These are phyloP conservation scores for Stomatorhinus ivindoensis DNA, from an alignment of 2,113 vertebrate species.

Conservation along the genomic window DNA sequence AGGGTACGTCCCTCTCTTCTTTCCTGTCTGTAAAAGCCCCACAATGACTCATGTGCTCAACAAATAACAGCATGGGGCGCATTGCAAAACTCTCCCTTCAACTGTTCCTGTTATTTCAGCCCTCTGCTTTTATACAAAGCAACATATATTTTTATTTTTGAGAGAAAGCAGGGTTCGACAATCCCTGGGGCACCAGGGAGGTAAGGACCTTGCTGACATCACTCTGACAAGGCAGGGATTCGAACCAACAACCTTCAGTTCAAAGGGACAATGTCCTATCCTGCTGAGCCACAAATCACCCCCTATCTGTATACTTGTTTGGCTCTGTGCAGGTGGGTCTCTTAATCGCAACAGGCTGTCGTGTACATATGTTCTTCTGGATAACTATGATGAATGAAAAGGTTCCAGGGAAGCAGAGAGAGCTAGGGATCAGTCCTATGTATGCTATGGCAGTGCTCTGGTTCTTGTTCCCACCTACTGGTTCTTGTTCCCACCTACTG, in stretches of 20 bases:
- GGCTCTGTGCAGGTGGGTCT: background rate
- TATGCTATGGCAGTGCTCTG: too few species aligned
- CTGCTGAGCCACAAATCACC: background rate
- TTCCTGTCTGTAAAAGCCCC: constrained; percentile 3
- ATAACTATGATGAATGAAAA: background rate
- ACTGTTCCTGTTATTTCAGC: background rate
- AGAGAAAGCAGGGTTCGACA: background rate
- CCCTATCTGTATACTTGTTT: background rate
- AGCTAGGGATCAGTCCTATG: background rate
- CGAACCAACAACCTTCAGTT: background rate
- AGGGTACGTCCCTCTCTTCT: background rate
- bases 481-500: too few species aligned
- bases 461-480: background rate
- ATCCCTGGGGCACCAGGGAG: background rate
- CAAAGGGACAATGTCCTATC: background rate
- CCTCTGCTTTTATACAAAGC: background rate
- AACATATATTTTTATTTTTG: background rate
- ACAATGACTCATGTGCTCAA: background rate
- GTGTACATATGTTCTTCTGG: background rate
- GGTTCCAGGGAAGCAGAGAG: background rate
- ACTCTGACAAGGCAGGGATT: background rate
- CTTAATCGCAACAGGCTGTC: background rate
- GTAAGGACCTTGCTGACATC: background rate
- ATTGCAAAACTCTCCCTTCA: background rate
- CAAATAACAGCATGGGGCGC: background rate